phyloP scores from a whole-genome alignment of 2,113 vertebrate species.

The Vulpes vulpes region DNA sequence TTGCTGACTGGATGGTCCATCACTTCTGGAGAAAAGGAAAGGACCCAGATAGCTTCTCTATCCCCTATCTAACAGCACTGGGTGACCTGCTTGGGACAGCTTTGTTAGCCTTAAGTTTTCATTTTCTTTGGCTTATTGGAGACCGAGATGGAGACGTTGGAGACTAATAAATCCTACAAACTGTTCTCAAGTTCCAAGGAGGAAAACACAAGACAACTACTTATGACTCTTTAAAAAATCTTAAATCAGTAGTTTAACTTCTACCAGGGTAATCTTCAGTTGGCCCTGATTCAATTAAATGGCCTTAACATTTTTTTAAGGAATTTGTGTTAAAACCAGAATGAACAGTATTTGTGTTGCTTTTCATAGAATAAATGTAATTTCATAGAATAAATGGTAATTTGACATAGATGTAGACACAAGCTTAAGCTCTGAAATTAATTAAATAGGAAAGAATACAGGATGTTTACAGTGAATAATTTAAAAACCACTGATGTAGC shows the following conservation, averaged over 20 bases:
- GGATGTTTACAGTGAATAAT: constrained; percentile 63
- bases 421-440: constrained; percentile 62
- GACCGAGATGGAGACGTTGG: constrained; percentile 97
- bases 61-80: constrained; percentile 97
- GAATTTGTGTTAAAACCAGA: constrained; percentile 69
- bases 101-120: constrained; percentile 95
- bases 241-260: constrained; percentile 62
- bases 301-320: constrained; percentile 85
- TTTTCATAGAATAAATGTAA: constrained; percentile 74
- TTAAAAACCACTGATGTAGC: constrained; percentile 50
- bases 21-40: constrained; percentile 98
- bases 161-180: constrained; percentile 87
- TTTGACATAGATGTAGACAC: constrained; percentile 67
- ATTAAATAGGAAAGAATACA: constrained; percentile 57
- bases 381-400: constrained; percentile 73
- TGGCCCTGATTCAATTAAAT: constrained; percentile 74
- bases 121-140: constrained; percentile 97
- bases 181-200: constrained; percentile 44
- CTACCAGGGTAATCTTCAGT: constrained; percentile 62
- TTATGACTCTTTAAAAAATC: constrained; percentile 57
- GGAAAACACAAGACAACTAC: constrained; percentile 44
- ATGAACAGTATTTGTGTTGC: constrained; percentile 73
- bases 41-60: constrained; percentile 98
- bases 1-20: constrained; percentile 98
- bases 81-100: constrained; percentile 97